These are phyloP conservation scores for Phoebastria nigripes DNA, from an alignment of 2,797 vertebrate species.

Conservation along the genomic window DNA sequence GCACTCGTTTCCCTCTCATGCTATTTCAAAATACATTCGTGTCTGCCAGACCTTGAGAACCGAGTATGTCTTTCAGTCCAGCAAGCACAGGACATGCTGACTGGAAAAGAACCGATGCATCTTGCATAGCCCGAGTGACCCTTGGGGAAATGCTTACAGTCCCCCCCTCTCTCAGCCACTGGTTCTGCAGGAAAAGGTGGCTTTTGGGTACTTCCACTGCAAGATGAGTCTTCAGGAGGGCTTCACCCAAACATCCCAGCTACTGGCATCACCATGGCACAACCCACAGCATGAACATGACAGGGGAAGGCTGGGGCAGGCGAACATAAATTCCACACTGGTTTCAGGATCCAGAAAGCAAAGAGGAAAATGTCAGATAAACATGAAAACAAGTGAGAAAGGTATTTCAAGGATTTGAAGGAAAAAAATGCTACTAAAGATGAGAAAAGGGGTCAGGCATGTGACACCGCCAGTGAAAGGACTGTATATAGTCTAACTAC, in stretches of 20 bases:
- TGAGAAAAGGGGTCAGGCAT: background rate
- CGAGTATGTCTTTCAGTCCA: background rate
- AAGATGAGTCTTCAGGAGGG: background rate
- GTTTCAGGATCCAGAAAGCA: background rate
- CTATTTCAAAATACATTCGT: background rate
- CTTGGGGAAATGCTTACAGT: background rate
- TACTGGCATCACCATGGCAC: background rate
- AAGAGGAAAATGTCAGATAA: background rate
- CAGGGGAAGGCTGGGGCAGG: background rate
- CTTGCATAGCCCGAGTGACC: background rate
- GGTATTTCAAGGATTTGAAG: background rate
- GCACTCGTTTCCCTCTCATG: background rate
- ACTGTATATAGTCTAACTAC: background rate
- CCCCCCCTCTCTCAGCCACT: background rate
- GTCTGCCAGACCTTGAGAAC: background rate
- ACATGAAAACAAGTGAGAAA: background rate
- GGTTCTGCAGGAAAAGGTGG: background rate
- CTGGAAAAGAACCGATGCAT: accelerated
- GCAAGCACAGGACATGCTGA: accelerated
- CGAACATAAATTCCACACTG: background rate
- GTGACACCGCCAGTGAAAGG: background rate
- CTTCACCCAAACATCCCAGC: background rate
- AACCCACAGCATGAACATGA: background rate
- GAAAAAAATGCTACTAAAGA: background rate
- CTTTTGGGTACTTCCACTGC: background rate